Evolutionary conservation across 2,888 invertebrate genomes (phyloP).

Genomic region (Maniola hyperantus): DNA sequence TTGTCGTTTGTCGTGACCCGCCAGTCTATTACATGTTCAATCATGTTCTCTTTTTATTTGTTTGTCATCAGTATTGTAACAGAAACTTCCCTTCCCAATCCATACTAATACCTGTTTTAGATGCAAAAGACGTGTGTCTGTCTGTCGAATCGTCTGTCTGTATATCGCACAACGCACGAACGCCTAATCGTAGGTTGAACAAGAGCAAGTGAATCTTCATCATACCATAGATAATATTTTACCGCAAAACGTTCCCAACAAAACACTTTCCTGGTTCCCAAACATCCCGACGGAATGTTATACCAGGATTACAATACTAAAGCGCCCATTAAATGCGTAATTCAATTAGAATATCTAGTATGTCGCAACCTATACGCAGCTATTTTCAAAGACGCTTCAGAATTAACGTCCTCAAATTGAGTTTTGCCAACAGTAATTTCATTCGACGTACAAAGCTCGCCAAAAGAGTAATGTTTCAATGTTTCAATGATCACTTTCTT

Average conservation of each 20-base stretch:
- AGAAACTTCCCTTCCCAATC: too few relatives aligned
- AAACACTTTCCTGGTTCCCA: constrained; percentile 13
- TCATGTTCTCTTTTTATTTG: constrained; percentile 7
- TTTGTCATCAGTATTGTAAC: neutral
- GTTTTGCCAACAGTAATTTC: constrained; percentile 69
- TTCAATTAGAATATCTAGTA: constrained; percentile 60
- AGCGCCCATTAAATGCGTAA: constrained; percentile 52
- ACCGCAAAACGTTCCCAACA: neutral
- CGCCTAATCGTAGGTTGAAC: too few relatives aligned
- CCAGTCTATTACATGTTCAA: neutral
- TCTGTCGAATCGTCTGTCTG: too few relatives aligned
- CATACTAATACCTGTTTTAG: too few relatives aligned
- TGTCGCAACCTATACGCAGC: constrained; percentile 45
- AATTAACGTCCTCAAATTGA: constrained; percentile 69
- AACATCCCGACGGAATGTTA: constrained; percentile 20
- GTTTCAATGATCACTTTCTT: too few relatives aligned
- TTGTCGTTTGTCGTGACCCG: too few relatives aligned
- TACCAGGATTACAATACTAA: constrained; percentile 33
- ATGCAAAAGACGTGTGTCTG: too few relatives aligned
- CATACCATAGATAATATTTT: too few relatives aligned
- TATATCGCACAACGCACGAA: too few relatives aligned
- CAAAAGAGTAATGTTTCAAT: constrained; percentile 71
- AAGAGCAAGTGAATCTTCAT: too few relatives aligned
- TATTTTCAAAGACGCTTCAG: constrained; percentile 51
- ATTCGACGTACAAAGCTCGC: constrained; percentile 57